These are phyloP conservation scores for Upupa epops DNA, from an alignment of 2,113 vertebrate genomes.

Conservation along the genomic window DNA sequence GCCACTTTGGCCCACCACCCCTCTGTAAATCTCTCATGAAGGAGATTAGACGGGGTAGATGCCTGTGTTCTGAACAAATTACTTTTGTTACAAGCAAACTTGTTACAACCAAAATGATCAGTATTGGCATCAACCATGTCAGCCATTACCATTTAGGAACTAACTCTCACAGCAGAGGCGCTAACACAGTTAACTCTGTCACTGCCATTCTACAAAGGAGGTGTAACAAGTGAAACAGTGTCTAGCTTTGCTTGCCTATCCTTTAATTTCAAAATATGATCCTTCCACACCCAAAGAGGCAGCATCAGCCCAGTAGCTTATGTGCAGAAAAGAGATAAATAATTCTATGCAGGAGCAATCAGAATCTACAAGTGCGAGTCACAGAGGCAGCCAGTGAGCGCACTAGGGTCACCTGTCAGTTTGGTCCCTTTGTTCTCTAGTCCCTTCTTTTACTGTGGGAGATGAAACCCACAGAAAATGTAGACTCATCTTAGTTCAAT, in stretches of 20 bases:
- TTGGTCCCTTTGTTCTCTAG: not conserved
- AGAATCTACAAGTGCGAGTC: not conserved
- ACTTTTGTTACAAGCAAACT: constrained; percentile 54
- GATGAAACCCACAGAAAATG: not conserved
- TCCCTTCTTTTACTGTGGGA: not conserved
- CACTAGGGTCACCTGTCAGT: not conserved
- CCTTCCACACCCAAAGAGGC: not conserved
- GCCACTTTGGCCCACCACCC: constrained; percentile 5
- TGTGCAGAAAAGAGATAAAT: not conserved
- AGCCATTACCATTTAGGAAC: constrained; percentile 36
- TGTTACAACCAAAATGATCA: constrained; percentile 42
- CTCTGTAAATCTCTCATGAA: constrained; percentile 25
- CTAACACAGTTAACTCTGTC: constrained; percentile 6
- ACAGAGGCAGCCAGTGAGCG: not conserved
- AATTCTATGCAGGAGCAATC: not conserved
- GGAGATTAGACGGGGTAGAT: constrained; percentile 31
- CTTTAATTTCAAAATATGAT: not conserved
- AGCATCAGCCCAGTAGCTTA: not conserved
- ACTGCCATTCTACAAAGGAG: not conserved
- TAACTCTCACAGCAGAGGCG: not conserved
- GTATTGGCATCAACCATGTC: constrained; percentile 32
- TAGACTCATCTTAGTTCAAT: not conserved
- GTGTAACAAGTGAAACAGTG: not conserved
- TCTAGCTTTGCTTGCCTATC: not conserved
- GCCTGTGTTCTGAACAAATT: constrained; percentile 28